These are phyloP conservation scores for Gymnobelideus leadbeateri DNA, from an alignment of 2,113 vertebrate species.

Conservation along the genomic window DNA sequence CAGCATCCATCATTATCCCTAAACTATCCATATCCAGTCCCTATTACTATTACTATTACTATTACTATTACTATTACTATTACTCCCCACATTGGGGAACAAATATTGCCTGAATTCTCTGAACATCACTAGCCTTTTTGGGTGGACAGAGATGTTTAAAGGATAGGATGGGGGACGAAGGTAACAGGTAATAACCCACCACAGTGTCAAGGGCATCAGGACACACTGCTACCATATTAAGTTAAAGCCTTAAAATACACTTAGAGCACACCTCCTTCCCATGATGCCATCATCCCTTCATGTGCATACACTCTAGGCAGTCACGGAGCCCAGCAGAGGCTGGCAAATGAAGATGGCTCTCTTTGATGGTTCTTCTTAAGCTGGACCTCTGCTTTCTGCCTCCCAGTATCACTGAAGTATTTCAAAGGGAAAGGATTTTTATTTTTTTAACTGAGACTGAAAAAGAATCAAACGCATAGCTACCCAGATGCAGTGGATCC, in stretches of 20 bases:
- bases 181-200: neutral
- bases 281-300: neutral
- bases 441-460: slow-evolving; percentile 34
- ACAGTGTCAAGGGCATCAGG: neutral
- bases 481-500: slow-evolving; percentile 78
- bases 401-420: slow-evolving; percentile 64
- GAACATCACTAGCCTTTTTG: neutral
- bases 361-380: slow-evolving; percentile 37
- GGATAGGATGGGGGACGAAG: neutral
- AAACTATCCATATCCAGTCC: neutral
- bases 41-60: too few relatives aligned
- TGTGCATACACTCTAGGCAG: slow-evolving; percentile 49
- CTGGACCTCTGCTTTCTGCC: slow-evolving; percentile 57
- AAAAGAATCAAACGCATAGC: slow-evolving; percentile 63
- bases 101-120: slow-evolving; percentile 29
- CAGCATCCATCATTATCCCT: neutral
- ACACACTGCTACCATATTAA: neutral
- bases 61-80: too few relatives aligned
- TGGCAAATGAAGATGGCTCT: slow-evolving; percentile 42
- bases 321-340: slow-evolving; percentile 55
- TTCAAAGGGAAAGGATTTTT: slow-evolving; percentile 71
- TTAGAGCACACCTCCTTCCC: neutral
- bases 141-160: neutral
- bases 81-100: too few relatives aligned
- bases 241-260: slow-evolving; percentile 26